Base-by-base conservation (phyloP, 2,888 invertebrate genomes). In the Dioctria linearis region DNA sequence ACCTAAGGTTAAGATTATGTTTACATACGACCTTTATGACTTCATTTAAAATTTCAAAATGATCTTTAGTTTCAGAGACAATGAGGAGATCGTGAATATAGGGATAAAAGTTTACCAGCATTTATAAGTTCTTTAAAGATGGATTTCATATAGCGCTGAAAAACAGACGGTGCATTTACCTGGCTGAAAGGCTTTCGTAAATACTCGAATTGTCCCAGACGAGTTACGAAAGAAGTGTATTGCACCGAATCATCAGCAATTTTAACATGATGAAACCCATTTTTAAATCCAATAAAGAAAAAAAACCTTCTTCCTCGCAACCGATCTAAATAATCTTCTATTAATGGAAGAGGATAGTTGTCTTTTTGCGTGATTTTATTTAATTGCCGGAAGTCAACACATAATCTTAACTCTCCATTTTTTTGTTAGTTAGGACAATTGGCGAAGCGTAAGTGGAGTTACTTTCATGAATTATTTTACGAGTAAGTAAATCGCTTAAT, bases 381-480 rank as follows among this genome's bases (percentile, higher is more conserved):
- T 11, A 57, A 57, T 57, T 57, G 57, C n/a, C 63, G 63, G 63
- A 63, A 39, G n/a, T 59, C 2, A 5, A n/a, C 59, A 25, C 11
- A 13, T 13, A n/a, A n/a, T 25, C 59, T 13, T n/a, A 59, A 25
- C 59, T 59, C 59, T 9, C 25, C 59, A 59, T 59, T 13, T 59
- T 59, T 13, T 59, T 59, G 5, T 59, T 59, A 13, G n/a, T 59
- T 59, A 13, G 59, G 11, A 25, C 25, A 25, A 25, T 25, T 25
- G 25, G 25, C 25, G 25, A 25, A 25, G 25, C 25, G 25, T 25
- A 25, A 25, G 25, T 2, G 25, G 5, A 63, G 39, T 63, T 63
- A 8, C 63, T 63, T 63, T 63, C 63, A 37, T 5, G 63, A 63
- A 63, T 63, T 37, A 63, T 63, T 37, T 63, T 63, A 9, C 63